Conservation (phyloP, 2,888 invertebrate genomes). For the Drosophila cognata region DNA sequence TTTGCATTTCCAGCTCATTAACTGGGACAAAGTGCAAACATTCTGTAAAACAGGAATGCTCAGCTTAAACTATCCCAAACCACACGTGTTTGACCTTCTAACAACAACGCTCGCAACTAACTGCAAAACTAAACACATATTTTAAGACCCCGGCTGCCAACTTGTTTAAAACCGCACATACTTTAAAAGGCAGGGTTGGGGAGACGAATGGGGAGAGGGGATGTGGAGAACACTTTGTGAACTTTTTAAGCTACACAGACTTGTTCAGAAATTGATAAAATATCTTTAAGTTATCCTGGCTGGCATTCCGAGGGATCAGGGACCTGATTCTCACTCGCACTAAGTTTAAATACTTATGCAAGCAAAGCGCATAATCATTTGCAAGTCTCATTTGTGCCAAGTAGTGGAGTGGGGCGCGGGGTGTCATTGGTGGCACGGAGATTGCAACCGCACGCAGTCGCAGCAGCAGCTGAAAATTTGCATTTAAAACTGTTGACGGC, state of each 20-base stretch:
- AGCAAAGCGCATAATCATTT: conserved; percentile 74
- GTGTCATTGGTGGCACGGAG: conserved; percentile 19
- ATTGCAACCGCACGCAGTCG: conserved; percentile 61
- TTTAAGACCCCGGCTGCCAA: conserved; percentile 35
- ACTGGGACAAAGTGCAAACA: conserved; percentile 65
- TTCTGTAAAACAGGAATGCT: conserved; percentile 2
- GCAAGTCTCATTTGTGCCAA: conserved; percentile 76
- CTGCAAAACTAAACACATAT: conserved; percentile 56
- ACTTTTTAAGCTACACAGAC: conserved; percentile 62
- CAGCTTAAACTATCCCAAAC: conserved; percentile 35
- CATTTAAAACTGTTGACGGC: conserved; percentile 82
- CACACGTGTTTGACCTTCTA: conserved; percentile 65
- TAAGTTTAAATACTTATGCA: conserved; percentile 60
- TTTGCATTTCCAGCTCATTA: conserved; percentile 76
- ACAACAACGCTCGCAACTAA: conserved; percentile 7
- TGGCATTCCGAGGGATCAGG: conserved; percentile 37
- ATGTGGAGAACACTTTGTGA: conserved; percentile 37
- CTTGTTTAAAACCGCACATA: conserved; percentile 33
- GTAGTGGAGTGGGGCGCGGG: conserved; percentile 25
- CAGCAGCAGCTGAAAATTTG: conserved; percentile 72
- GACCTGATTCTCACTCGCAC: conserved; percentile 5
- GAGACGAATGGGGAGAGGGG: not conserved
- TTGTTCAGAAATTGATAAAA: conserved; percentile 76
- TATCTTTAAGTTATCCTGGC: conserved; percentile 67
- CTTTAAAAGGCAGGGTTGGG: conserved; percentile 9